Percentiles rank a stretch among this genome's conserved stretches.
These are phyloP conservation scores for Cromileptes altivelis DNA, from an alignment of 2,113 vertebrate species.

Conservation along the genomic window DNA sequence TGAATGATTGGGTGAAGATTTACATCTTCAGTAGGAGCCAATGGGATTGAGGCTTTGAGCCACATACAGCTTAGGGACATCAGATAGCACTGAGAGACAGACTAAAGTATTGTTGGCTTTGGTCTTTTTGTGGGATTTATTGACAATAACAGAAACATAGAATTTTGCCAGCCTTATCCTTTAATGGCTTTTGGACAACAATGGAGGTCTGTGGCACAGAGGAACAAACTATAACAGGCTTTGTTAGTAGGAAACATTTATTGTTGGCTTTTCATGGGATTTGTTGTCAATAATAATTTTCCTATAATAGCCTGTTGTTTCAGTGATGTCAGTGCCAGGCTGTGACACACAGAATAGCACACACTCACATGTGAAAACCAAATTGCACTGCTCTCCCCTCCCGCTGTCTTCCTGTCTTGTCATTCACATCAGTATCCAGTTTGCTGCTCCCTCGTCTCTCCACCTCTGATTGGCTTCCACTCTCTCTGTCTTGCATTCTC, in stretches of 20 bases:
- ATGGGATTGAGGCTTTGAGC: not conserved
- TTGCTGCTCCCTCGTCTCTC: slow-evolving; percentile 49
- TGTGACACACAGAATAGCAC: slow-evolving; percentile 23
- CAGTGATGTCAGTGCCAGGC: not conserved
- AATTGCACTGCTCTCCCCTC: not conserved
- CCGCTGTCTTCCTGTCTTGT: slow-evolving; percentile 44
- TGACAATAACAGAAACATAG: not conserved
- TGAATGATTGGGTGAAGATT: not conserved
- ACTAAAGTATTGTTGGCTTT: not conserved
- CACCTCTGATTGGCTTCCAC: slow-evolving; percentile 62
- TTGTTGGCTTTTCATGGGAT: not conserved
- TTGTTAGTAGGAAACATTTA: not conserved
- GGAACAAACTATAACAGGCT: not conserved
- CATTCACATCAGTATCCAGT: slow-evolving; percentile 71
- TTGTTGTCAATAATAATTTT: not conserved
- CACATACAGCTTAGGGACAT: not conserved
- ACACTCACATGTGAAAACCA: slow-evolving; percentile 16
- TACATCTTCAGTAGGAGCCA: not conserved
- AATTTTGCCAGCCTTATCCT: not conserved
- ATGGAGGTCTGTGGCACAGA: not conserved
- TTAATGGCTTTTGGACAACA: slow-evolving; percentile 4
- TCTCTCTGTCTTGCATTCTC: slow-evolving; percentile 35
- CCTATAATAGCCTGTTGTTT: not conserved
- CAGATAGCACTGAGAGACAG: not conserved
- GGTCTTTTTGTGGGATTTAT: not conserved